Percentiles rank a stretch among this genome's conserved stretches.
Evolutionary conservation across 2,113 vertebrate species (phyloP).

Genomic region (Ciconia maguari): DNA sequence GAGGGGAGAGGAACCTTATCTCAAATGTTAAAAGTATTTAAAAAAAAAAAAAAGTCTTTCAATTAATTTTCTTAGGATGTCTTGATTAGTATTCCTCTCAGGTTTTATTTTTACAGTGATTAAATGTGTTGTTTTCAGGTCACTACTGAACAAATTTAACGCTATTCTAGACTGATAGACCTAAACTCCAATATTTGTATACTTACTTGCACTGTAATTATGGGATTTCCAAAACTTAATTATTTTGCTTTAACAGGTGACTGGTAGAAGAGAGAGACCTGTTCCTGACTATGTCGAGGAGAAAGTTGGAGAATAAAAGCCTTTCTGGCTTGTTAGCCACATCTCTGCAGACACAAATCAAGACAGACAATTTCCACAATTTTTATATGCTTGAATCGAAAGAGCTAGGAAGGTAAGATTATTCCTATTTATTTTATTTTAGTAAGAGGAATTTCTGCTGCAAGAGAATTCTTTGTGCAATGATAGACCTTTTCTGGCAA

Average conservation of each 20-base stretch:
- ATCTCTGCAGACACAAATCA: conserved; percentile 83
- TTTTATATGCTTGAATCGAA: conserved; percentile 82
- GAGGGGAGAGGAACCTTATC: neutral
- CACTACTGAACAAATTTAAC: neutral
- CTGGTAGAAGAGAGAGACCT: neutral
- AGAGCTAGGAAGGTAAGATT: conserved; percentile 88
- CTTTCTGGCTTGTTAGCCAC: conserved; percentile 81
- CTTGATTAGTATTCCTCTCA: neutral
- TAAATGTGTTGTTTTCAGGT: neutral
- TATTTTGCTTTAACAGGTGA: conserved; percentile 30
- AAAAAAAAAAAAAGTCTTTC: neutral
- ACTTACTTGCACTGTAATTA: neutral
- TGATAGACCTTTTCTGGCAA: neutral
- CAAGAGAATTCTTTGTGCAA: neutral
- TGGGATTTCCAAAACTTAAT: neutral
- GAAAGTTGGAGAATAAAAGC: conserved; percentile 83
- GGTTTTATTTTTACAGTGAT: neutral
- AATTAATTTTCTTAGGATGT: neutral
- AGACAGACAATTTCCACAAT: conserved; percentile 79
- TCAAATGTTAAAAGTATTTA: neutral
- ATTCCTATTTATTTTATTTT: neutral
- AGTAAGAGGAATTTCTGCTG: neutral
- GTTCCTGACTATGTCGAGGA: conserved; percentile 74
- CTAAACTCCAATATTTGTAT: neutral
- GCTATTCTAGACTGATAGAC: neutral